Base-by-base conservation (phyloP, 2,113 vertebrate genomes). In the Donacobius atricapilla region DNA sequence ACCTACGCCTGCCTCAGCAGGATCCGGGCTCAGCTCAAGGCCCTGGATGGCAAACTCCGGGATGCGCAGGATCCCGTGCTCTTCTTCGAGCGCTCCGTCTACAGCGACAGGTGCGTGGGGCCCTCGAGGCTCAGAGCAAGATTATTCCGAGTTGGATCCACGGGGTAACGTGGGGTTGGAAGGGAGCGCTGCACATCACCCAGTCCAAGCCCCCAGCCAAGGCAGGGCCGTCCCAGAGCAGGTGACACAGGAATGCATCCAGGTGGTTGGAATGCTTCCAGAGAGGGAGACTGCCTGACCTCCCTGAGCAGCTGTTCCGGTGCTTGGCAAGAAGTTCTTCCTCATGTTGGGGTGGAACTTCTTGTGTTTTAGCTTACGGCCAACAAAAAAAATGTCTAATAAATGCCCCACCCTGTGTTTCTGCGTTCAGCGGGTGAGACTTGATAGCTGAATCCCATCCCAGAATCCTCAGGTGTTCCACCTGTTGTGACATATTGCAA, bases 71-170 rank as follows among this genome's bases (percentile, higher is more conserved):
- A 98, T 4, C 99, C 99, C 0, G 99, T 98, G n/a, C 95, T 99
- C 86, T 99, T 99, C 97, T 99, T 99, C 1, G 99, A 99, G 87
- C 96, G 99, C 9, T 99, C 99, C 8, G 98, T 99, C 69, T 99
- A 99, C 96, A 99, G 99, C 5, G 99, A 99, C 98, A 98, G 99
- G 99, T 99, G 93, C 1, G 37, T 51, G 50, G 70, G 66, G 24
- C n/a, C 88, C 37, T 37, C 47, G 1, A 3, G 79, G 54, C 3
- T 22, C 23, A 8, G 10, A 3, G 2, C 8, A 5, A 5, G 8
- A 1, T 7, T 18, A 9, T 66, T 11, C 1, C 2, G 0, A 20
- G 17, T 6, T 19, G 20, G 11, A 35, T 1, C 58, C 2, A 42
- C 2, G 50, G 5, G 50, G 5, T 4, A 2, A 7, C 4, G 18